Evolutionary conservation across 2,888 invertebrate genomes (phyloP).

Genomic region (Brenthis ino): DNA sequence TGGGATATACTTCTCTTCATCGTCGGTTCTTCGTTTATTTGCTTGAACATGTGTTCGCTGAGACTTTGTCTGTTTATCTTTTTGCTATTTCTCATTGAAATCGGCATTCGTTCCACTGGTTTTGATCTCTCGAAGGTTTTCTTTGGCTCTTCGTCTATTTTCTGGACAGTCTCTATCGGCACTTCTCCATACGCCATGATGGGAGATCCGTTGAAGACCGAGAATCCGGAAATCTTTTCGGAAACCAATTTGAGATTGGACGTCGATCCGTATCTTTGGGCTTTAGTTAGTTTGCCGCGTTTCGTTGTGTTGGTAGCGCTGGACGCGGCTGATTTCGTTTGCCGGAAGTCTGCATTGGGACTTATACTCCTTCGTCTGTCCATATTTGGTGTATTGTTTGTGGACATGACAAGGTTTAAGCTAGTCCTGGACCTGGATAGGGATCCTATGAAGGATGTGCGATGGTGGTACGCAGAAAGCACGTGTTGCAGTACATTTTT

Average conservation of each 20-base stretch:
- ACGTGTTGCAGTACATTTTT: conserved; percentile 73
- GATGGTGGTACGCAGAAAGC: conserved; percentile 63
- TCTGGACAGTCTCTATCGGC: conserved; percentile 33
- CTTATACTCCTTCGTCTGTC: conserved; percentile 64
- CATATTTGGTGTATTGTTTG: conserved; percentile 61
- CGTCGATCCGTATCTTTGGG: conserved; percentile 64
- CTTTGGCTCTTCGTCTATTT: conserved; percentile 53
- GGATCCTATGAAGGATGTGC: conserved; percentile 77
- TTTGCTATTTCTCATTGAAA: conserved; percentile 35
- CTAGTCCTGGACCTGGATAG: conserved; percentile 82
- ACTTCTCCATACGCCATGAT: conserved; percentile 69
- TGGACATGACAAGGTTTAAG: conserved; percentile 64
- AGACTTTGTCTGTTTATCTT: conserved; percentile 62
- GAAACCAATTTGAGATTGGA: conserved; percentile 71
- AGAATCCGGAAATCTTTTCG: conserved; percentile 73
- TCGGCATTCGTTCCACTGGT: conserved; percentile 41
- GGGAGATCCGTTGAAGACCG: conserved; percentile 64
- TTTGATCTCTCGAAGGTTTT: conserved; percentile 47
- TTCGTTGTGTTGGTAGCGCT: conserved; percentile 58
- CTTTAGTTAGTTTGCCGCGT: conserved; percentile 59
- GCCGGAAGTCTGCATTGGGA: conserved; percentile 48
- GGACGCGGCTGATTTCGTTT: conserved; percentile 56
- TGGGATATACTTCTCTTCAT: conserved; percentile 70
- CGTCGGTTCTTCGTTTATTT: conserved; percentile 34
- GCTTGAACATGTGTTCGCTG: conserved; percentile 60